These are phyloP conservation scores for Nycticebus coucang DNA, from an alignment of 2,113 vertebrate species.

Conservation along the genomic window DNA sequence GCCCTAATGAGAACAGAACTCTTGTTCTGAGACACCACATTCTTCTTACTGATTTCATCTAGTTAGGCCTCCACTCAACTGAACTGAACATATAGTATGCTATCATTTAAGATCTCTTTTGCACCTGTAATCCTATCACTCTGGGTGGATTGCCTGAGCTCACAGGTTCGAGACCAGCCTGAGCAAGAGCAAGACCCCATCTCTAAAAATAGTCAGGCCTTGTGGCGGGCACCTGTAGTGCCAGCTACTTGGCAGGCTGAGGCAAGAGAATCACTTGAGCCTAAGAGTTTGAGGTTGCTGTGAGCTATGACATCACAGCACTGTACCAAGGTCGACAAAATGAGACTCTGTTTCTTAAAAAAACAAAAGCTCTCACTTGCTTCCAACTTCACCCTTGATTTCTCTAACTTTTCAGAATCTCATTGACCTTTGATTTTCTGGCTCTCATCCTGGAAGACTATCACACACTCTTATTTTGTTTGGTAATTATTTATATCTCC, in stretches of 20 bases:
- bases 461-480: neutral
- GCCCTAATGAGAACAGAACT: neutral
- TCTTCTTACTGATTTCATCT: neutral
- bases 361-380: neutral
- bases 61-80: neutral
- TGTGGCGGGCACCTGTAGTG: too few species aligned
- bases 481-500: neutral
- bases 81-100: neutral
- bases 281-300: too few species aligned
- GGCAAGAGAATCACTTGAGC: too few species aligned
- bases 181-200: too few species aligned
- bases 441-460: neutral
- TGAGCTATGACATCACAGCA: too few species aligned
- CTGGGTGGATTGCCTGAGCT: too few species aligned
- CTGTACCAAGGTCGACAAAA: too few species aligned
- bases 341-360: too few species aligned
- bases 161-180: too few species aligned
- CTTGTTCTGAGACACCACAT: neutral
- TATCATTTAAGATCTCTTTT: neutral
- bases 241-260: too few species aligned
- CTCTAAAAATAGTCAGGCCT: too few species aligned
- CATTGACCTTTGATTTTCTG: neutral
- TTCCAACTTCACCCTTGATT: neutral
- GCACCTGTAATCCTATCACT: too few species aligned
- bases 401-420: neutral